Conservation (phyloP, 2,797 vertebrate genomes). For the Chanos chanos region DNA sequence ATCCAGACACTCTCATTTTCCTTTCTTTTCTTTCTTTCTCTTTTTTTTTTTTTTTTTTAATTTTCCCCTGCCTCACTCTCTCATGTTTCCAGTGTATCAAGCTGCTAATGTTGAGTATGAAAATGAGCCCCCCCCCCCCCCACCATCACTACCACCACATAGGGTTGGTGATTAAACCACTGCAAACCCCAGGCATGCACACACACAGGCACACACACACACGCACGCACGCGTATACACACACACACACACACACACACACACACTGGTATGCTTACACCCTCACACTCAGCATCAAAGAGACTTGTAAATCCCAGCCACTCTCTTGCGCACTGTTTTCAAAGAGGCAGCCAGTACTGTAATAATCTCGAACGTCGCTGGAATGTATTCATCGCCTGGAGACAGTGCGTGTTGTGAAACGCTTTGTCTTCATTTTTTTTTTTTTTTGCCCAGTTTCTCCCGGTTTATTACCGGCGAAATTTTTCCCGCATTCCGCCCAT, state of each 20-base stretch:
- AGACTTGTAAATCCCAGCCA: slow-evolving; percentile 55
- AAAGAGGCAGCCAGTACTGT: slow-evolving; percentile 28
- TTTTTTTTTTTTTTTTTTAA: slow-evolving; percentile 7
- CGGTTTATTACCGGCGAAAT: slow-evolving; percentile 9
- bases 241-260: not conserved
- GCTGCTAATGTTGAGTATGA: slow-evolving; percentile 42
- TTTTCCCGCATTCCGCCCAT: not conserved
- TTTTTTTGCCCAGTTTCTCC: slow-evolving; percentile 29
- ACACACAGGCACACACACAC: not conserved
- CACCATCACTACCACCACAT: slow-evolving; percentile 20
- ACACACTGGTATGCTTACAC: slow-evolving; percentile 41
- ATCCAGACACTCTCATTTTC: not conserved
- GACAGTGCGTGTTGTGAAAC: slow-evolving; percentile 29
- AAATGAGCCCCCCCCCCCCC: slow-evolving; percentile 44
- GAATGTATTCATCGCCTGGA: slow-evolving; percentile 33
- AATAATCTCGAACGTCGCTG: slow-evolving; percentile 36
- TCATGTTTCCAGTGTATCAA: slow-evolving; percentile 33
- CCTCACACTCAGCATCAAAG: slow-evolving; percentile 51
- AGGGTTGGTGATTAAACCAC: slow-evolving; percentile 56
- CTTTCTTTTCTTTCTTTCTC: slow-evolving; percentile 39
- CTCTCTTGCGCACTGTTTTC: slow-evolving; percentile 14
- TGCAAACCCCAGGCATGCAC: slow-evolving; percentile 41
- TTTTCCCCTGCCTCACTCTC: slow-evolving; percentile 16
- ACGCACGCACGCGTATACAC: not conserved
- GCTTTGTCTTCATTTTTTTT: slow-evolving; percentile 44